phyloP scores from a whole-genome alignment of 2,113 vertebrate species.

The Malurus cyaneus region DNA sequence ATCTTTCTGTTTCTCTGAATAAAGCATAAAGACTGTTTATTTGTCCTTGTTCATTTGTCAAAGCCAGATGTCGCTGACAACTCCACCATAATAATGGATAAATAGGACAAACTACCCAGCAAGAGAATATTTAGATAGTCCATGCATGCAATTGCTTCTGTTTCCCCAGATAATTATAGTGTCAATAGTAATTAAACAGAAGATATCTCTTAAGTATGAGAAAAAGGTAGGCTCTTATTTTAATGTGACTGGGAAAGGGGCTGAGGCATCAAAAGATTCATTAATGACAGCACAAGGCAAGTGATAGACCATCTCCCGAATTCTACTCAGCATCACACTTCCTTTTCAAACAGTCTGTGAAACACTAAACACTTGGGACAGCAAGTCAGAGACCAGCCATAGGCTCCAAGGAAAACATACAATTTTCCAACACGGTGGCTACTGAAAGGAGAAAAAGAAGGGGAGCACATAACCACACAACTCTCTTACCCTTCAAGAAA shows the following conservation, averaged over 20 bases:
- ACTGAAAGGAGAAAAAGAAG: not conserved
- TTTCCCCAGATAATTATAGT: not conserved
- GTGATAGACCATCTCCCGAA: not conserved
- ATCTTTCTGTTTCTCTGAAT: conserved; percentile 30
- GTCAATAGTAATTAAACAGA: not conserved
- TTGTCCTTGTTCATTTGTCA: conserved; percentile 2
- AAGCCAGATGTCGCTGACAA: not conserved
- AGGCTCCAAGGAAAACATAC: not conserved
- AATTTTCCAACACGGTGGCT: not conserved
- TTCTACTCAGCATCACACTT: not conserved
- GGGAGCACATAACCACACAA: not conserved
- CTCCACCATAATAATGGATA: not conserved
- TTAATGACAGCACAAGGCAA: not conserved
- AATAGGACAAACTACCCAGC: not conserved
- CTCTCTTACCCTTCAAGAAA: not conserved
- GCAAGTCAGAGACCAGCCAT: not conserved
- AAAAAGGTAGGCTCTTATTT: not conserved
- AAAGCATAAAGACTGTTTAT: not conserved
- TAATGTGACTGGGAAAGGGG: not conserved
- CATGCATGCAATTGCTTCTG: not conserved
- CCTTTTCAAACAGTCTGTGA: not conserved
- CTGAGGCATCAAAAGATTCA: not conserved
- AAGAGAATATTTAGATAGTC: not conserved
- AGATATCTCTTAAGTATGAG: not conserved
- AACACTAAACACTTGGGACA: not conserved